Conservation (phyloP, 2,113 vertebrate genomes). For the Actinemys pallida region DNA sequence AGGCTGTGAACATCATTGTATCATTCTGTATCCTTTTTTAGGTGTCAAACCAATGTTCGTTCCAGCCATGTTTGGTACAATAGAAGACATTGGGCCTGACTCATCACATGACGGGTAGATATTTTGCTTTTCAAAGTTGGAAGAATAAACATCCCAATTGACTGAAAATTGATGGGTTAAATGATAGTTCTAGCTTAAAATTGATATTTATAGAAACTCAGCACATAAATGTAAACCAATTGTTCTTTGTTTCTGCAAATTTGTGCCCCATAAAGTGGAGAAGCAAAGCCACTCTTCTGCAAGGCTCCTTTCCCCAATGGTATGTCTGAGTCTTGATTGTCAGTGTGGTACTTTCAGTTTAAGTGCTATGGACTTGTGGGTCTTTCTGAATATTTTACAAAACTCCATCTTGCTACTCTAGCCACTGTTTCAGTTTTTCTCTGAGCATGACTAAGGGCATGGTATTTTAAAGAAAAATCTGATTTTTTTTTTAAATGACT, state of each 20-base stretch:
- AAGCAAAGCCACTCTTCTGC: not conserved
- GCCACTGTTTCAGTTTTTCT: not conserved
- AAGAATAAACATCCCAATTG: not conserved
- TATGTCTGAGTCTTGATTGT: not conserved
- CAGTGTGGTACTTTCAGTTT: not conserved
- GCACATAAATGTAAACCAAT: not conserved
- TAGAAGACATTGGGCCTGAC: constrained; percentile 1
- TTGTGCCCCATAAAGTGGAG: not conserved
- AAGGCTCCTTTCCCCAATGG: not conserved
- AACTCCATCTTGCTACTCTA: not conserved
- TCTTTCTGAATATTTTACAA: not conserved
- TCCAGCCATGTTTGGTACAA: constrained; percentile 32
- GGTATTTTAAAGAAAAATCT: not conserved
- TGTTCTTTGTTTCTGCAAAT: not conserved
- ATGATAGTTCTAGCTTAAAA: not conserved
- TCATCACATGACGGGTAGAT: not conserved
- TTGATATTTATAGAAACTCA: not conserved
- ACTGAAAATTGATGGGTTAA: not conserved
- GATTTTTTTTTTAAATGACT: not conserved
- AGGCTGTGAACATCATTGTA: constrained; percentile 3
- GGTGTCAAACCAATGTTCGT: constrained; percentile 33
- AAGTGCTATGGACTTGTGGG: not conserved
- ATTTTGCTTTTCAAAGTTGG: constrained; percentile 1
- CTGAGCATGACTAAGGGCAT: not conserved
- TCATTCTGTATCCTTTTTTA: constrained; percentile 39